A percentile compares a stretch with the other conserved stretches of the same genome.
phyloP scores from a whole-genome alignment of 2,888 invertebrate genomes.

The Lamproptera curius region DNA sequence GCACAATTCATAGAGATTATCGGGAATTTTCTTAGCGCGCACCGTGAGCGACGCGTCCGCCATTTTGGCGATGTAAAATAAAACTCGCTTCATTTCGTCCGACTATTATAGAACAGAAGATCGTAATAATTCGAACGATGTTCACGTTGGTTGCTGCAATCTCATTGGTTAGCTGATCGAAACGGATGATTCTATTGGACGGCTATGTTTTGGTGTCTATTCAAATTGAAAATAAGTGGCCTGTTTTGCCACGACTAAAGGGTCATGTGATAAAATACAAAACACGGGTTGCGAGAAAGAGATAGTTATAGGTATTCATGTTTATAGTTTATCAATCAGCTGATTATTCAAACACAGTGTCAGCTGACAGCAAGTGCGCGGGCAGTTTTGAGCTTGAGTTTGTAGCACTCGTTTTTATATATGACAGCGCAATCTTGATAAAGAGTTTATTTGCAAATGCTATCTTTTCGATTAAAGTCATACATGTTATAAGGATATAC shows the following conservation, averaged over 20 bases:
- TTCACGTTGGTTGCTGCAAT: constrained; percentile 40
- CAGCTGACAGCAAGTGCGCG: constrained; percentile 39
- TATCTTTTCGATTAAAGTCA: constrained; percentile 29
- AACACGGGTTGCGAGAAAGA: constrained; percentile 39
- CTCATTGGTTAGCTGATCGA: constrained; percentile 27
- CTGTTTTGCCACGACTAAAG: constrained; percentile 26
- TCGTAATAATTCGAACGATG: constrained; percentile 39
- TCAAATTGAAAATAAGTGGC: constrained; percentile 20
- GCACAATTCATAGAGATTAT: constrained; percentile 81
- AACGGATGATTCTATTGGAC: constrained; percentile 38
- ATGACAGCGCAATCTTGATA: constrained; percentile 17
- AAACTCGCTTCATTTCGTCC: constrained; percentile 55
- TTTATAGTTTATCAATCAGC: constrained; percentile 31
- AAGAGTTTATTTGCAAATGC: constrained; percentile 11
- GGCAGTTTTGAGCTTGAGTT: constrained; percentile 30
- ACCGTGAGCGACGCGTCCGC: constrained; percentile 70
- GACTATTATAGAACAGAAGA: constrained; percentile 35
- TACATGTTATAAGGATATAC: constrained; percentile 26
- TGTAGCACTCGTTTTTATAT: constrained; percentile 22
- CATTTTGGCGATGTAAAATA: constrained; percentile 73
- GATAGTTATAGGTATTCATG: constrained; percentile 30
- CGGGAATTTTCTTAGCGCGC: constrained; percentile 69
- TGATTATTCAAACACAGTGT: constrained; percentile 32
- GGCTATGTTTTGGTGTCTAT: constrained; percentile 9
- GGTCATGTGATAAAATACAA: constrained; percentile 40